phyloP scores from a whole-genome alignment of 1,140 invertebrate genomes.

The Diorhabda carinulata region DNA sequence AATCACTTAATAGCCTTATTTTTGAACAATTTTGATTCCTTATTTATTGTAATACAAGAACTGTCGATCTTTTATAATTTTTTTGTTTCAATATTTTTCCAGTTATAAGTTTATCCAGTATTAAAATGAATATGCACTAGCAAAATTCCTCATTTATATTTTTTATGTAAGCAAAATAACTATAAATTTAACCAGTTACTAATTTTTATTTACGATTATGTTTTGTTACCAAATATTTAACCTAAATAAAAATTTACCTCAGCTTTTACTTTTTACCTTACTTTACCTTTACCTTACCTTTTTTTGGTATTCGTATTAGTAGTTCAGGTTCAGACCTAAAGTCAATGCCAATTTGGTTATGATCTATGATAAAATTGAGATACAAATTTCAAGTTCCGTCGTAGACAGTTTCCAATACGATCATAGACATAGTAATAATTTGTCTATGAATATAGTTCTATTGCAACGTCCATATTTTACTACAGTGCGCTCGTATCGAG shows the following conservation, averaged over 20 bases:
- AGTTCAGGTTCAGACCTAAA: too few species aligned
- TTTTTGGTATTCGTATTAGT: too few species aligned
- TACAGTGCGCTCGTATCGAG: too few species aligned
- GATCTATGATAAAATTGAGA: too few species aligned
- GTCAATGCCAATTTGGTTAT: too few species aligned
- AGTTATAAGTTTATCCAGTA: neutral
- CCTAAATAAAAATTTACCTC: conserved; percentile 20
- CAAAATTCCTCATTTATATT: neutral
- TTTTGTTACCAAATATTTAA: conserved; percentile 39
- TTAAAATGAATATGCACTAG: neutral
- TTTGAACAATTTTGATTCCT: conserved; percentile 5
- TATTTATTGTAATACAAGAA: neutral
- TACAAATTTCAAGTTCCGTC: too few species aligned
- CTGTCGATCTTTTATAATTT: neutral
- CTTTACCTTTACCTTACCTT: too few species aligned
- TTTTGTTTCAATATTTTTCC: neutral
- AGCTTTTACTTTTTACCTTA: conserved; percentile 3
- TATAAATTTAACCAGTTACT: conserved; percentile 25
- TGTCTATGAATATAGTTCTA: too few species aligned
- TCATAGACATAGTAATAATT: too few species aligned
- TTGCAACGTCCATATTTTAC: too few species aligned
- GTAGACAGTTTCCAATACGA: too few species aligned
- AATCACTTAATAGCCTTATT: neutral
- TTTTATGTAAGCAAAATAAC: neutral
- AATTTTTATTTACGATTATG: conserved; percentile 30